Evolutionary conservation across 2,113 vertebrate species (phyloP).

Genomic region (Phylloscopus trochilus): DNA sequence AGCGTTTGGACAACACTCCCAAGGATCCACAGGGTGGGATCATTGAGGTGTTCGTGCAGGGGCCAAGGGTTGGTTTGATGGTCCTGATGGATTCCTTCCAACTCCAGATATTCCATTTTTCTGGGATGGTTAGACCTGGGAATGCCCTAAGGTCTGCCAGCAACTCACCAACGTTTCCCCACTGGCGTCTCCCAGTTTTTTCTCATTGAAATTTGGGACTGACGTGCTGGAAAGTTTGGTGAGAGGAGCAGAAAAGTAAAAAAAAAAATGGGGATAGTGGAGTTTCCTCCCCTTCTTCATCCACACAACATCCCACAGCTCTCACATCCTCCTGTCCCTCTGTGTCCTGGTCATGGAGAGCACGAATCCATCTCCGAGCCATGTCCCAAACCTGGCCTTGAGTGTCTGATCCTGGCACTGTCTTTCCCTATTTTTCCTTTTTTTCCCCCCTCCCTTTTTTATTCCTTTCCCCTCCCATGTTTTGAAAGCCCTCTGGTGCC

Average conservation of each 20-base stretch:
- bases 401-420: neutral
- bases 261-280: neutral
- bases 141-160: neutral
- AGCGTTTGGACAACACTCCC: rapidly evolving
- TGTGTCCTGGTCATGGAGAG: neutral
- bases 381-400: neutral
- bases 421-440: neutral
- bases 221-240: neutral
- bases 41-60: neutral
- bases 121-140: neutral
- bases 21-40: neutral
- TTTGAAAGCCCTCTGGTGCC: neutral
- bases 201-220: neutral
- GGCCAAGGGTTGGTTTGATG: neutral
- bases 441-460: too few species aligned
- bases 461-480: neutral
- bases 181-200: neutral
- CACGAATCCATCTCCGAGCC: rapidly evolving
- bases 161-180: neutral
- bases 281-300: neutral
- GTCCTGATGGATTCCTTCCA: neutral
- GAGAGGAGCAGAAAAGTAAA: neutral
- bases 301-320: neutral
- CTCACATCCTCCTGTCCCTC: neutral
- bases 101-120: neutral